Base-by-base conservation (phyloP, 2,888 invertebrate genomes). In the Trachelus troglodyta region DNA sequence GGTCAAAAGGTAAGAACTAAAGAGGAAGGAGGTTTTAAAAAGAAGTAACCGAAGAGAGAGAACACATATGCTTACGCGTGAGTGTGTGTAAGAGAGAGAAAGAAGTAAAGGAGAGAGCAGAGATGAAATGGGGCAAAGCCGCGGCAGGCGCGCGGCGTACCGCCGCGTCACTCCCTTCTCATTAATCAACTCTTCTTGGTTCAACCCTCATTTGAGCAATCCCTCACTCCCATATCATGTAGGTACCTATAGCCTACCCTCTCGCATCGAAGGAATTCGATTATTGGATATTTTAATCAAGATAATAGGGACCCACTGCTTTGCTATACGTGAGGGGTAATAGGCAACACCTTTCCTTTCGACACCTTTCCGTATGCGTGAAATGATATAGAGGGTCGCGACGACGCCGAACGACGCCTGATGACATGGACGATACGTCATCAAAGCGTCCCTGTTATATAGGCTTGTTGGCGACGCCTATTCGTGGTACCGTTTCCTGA, bases 241-340 rank as follows among this genome's bases (percentile, higher is more conserved):
- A 76, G 76, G 76, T 80, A 80, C 79, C 76, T 80, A 74, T 74
- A 69, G 68, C 76, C 31, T 35, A 40, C 71, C 69, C 69, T 33
- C 34, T 74, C 78, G 79, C 80, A 77, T 80, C 79, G 79, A 83
- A 83, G 81, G 84, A 86, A 88, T 90, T 89, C 87, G 89, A 89
- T 90, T 89, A 89, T 88, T 85, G 85, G 85, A 89, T 87, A 88
- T 89, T 90, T 90, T 89, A 88, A 90, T 89, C 88, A 85, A 85
- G 82, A 87, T 88, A 87, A 88, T 88, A 88, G 86, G 83, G 23
- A 56, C 56, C 81, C 69, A 79, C 56, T 78, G 76, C 79, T 79
- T 75, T 75, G 75, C 79, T 76, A 81, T 82, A 79, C 81, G 75
- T 79, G 80, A 77, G 33, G 74, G 75, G 71, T 40, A 76, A 76